Conservation (phyloP, 2,113 vertebrate genomes). For the Ammodramus savannarum region DNA sequence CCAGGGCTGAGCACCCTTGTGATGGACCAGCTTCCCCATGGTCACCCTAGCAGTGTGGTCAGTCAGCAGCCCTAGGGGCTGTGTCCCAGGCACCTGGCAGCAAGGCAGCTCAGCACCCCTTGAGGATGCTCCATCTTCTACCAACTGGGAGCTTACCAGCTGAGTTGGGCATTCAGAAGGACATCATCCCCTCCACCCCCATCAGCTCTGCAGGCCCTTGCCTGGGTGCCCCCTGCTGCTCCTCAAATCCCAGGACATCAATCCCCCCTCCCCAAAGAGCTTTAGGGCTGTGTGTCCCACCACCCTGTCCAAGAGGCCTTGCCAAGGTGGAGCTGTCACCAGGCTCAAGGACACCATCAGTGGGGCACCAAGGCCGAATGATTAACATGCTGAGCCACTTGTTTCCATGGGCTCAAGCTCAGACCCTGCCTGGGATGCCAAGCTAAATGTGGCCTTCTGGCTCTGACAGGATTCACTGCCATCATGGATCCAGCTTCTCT, state of each 20-base stretch:
- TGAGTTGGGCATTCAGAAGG: background rate
- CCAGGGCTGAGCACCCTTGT: background rate
- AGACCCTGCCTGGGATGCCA: background rate
- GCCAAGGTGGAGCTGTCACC: background rate
- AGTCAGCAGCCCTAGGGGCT: background rate
- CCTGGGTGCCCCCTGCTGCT: background rate
- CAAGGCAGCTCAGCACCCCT: background rate
- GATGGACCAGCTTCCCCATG: rapidly evolving
- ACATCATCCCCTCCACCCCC: background rate
- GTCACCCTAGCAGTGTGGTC: rapidly evolving
- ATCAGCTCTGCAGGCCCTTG: background rate
- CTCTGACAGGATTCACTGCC: background rate
- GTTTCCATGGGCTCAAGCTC: background rate
- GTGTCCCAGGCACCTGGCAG: rapidly evolving
- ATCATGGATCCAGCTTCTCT: background rate
- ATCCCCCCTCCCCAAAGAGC: background rate
- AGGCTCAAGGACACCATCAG: background rate
- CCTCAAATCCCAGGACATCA: background rate
- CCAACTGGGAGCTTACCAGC: too few species aligned
- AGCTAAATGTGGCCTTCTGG: background rate
- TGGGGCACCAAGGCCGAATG: rapidly evolving
- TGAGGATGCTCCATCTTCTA: background rate
- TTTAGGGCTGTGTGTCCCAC: background rate
- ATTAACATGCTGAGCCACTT: background rate
- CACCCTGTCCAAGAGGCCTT: rapidly evolving